Base-by-base conservation (phyloP, 2,888 invertebrate species). In the Craniophora ligustri region DNA sequence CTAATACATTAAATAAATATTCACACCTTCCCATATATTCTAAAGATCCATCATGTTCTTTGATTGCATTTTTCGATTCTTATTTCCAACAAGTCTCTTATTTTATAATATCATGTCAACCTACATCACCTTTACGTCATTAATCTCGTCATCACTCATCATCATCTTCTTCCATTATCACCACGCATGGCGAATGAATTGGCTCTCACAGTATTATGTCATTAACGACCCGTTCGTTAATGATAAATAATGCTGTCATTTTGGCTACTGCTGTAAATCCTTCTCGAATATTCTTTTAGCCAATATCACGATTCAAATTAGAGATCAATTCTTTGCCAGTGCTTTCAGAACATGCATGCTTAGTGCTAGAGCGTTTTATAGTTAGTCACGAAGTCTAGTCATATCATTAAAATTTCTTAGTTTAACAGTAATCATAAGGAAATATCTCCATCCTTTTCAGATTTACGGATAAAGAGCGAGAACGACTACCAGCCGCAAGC, bases 381-480 rank as follows among this genome's bases (percentile, higher is more conserved):
- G n/a, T 38, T 55, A 47, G 46, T 36, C 13, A 16, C 5, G 15
- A 48, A 39, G 38, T 14, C 3, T 21, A 11, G 11, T 18, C 3
- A 26, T 5, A 14, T 7, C 7, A 35, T 13, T 16, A 15, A 1
- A 32, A 16, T 2, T 0, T 11, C 6, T 3, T 3, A 16, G 5
- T 11, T 23, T 30, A 6, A 30, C 4, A 14, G 18, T 28, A n/a
- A 19, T 36, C 36, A 31, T 13, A 2, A 10, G 0, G 26, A 23
- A 26, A 19, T 35, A n/a, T 55, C 10, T 16, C 26, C 5, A 35
- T 47, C n/a, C 3, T 50, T 94, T 91, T 67, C 94, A 96, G 97
- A 97, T 94, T 94, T 97, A 89, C 95, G 97, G 81, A 96, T 97
- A 79, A 97, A 97, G 85, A 95, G 94, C 87, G 96, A 96, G 85